Conservation (phyloP, 1,140 invertebrate genomes). For the Marisa cornuarietis region DNA sequence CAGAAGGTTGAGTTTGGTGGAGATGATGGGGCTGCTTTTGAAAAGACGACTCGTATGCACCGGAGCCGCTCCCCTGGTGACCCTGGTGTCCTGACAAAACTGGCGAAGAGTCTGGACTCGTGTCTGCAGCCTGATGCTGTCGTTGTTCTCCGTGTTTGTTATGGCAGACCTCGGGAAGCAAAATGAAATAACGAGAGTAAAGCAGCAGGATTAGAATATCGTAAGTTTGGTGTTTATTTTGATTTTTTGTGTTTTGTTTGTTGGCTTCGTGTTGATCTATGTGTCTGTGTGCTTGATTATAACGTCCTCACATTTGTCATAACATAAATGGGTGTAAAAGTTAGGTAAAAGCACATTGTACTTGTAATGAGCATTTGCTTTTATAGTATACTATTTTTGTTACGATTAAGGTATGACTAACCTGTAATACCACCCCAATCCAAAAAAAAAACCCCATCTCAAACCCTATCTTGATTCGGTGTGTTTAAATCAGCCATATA, state of each 20-base stretch:
- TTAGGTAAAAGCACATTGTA: too few species aligned
- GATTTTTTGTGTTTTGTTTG: neutral
- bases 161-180: neutral
- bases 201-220: neutral
- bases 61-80: neutral
- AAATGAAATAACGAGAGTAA: neutral
- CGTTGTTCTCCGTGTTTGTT: neutral
- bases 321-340: too few species aligned
- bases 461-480: too few species aligned
- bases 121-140: neutral
- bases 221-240: neutral
- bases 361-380: too few species aligned
- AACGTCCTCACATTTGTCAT: too few species aligned
- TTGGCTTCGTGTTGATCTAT: neutral
- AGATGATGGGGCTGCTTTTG: constrained; percentile 10
- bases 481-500: too few species aligned
- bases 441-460: too few species aligned
- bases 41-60: neutral
- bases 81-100: neutral
- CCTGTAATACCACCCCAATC: too few species aligned
- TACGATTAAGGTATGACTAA: too few species aligned
- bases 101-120: neutral
- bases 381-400: too few species aligned
- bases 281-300: too few species aligned
- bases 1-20: constrained; percentile 1